Base-by-base conservation (phyloP, 2,888 invertebrate species). In the Eubasilissa splendida region DNA sequence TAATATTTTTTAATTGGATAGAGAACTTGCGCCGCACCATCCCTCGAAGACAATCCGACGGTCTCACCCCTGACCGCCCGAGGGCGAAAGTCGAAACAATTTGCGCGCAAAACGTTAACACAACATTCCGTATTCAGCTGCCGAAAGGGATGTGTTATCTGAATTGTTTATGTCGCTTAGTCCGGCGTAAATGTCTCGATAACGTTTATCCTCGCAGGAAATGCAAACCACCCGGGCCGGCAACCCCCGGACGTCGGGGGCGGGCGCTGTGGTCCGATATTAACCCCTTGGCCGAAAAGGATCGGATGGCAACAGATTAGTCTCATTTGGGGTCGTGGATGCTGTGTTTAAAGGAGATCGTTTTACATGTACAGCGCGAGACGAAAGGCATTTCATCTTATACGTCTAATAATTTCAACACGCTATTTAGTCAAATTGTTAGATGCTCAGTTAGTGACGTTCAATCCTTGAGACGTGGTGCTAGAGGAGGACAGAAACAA, bases 291-390 rank as follows among this genome's bases (percentile, higher is more conserved):
- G 75, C 74, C 70, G 79, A 50, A 75, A 42, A 52, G 58, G 56
- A 65, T 70, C 68, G 68, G 68, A 68, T 68, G 77, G 68, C 70
- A 70, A 75, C 75, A 78, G 83, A 83, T 83, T 83, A 83, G 81
- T 79, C 80, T 83, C 81, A 81, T 83, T 81, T 82, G 80, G 80
- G 81, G 79, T 77, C 68, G 77, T 22, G 76, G 80, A 81, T 80
- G 70, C 75, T 77, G 78, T 80, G 80, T 80, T 81, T 83, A 83
- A 83, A 66, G 83, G 79, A 76, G 70, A 52, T 68, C 58, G 22
- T 68, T 56, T 75, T 56, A 52, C 59, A 65, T 50, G 22, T 73
- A 76, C 59, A 71, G 53, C 71, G 31, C 59, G 14, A 7, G 42
- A 42, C 42, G 42, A 42, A 42, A 42, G 42, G 42, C 42, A 42